phyloP scores from a whole-genome alignment of 2,888 invertebrate species.

The Troides oblongomaculatus region DNA sequence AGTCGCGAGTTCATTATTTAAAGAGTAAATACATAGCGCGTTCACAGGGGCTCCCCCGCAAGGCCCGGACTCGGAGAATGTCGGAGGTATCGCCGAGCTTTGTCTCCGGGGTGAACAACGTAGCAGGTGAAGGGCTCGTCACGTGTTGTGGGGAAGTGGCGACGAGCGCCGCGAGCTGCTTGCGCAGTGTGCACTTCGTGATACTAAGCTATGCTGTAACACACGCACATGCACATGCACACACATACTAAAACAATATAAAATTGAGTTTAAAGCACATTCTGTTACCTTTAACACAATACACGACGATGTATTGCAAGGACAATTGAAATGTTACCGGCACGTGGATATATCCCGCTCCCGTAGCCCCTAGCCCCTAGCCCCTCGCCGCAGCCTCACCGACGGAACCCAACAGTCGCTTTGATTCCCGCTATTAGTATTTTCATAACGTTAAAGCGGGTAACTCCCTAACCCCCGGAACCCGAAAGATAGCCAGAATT shows the following conservation, averaged over 20 bases:
- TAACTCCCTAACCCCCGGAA: neutral
- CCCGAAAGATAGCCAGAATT: slow-evolving; percentile 31
- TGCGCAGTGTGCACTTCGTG: no score
- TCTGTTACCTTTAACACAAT: no score
- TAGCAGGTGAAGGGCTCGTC: neutral
- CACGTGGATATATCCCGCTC: neutral
- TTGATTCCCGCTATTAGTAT: slow-evolving; percentile 23
- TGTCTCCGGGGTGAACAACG: neutral
- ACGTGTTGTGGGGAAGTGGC: neutral
- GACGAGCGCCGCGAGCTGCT: no score
- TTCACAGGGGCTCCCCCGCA: neutral
- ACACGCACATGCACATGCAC: no score
- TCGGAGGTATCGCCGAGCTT: slow-evolving; percentile 1
- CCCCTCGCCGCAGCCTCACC: neutral
- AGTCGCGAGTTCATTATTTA: slow-evolving; percentile 4
- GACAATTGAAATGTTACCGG: neutral
- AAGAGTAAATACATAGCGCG: neutral
- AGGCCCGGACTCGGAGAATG: neutral
- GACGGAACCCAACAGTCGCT: slow-evolving; percentile 8
- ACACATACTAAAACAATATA: no score
- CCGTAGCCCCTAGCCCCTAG: neutral
- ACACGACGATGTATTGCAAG: neutral
- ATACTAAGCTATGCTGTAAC: no score
- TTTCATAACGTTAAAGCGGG: slow-evolving; percentile 7
- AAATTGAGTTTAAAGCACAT: no score